Conservation (phyloP, 2,797 vertebrate species). For the Distichodus sexfasciatus region DNA sequence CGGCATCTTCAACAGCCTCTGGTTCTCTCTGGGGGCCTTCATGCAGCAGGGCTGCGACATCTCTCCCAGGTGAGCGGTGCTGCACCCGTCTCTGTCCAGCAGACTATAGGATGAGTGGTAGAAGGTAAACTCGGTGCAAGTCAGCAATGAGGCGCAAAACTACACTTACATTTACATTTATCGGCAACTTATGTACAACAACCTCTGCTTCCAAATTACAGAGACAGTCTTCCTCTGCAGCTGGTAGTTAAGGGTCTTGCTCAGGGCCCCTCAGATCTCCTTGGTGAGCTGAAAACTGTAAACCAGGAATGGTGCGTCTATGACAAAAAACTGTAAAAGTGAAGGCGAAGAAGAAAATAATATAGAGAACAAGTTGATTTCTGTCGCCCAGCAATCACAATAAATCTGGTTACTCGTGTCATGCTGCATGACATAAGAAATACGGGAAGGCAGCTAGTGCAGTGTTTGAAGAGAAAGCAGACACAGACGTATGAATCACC, state of each 20-base stretch:
- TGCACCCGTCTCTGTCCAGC: background rate
- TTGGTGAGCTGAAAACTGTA: too few species aligned
- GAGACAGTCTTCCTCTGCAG: too few species aligned
- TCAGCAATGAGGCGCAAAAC: too few species aligned
- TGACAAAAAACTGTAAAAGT: too few species aligned
- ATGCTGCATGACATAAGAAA: background rate
- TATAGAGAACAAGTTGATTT: slow-evolving; percentile 8
- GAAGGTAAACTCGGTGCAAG: too few species aligned
- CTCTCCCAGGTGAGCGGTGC: slow-evolving; percentile 70
- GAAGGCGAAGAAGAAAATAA: background rate
- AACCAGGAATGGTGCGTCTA: too few species aligned
- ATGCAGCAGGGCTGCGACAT: slow-evolving; percentile 80
- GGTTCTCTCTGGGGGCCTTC: slow-evolving; percentile 74
- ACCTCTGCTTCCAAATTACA: too few species aligned
- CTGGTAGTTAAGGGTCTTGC: too few species aligned
- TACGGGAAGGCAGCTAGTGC: slow-evolving; percentile 7
- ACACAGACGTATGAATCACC: slow-evolving; percentile 23
- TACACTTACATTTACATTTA: too few species aligned
- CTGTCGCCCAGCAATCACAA: too few species aligned
- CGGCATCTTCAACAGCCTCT: slow-evolving; percentile 78
- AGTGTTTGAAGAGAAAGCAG: slow-evolving; percentile 15
- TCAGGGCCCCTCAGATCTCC: too few species aligned
- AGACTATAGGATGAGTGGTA: background rate
- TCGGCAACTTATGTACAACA: too few species aligned
- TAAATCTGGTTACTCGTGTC: background rate